These are phyloP conservation scores for Glyphotaelius pellucidus DNA, from an alignment of 2,888 invertebrate species.

Conservation along the genomic window DNA sequence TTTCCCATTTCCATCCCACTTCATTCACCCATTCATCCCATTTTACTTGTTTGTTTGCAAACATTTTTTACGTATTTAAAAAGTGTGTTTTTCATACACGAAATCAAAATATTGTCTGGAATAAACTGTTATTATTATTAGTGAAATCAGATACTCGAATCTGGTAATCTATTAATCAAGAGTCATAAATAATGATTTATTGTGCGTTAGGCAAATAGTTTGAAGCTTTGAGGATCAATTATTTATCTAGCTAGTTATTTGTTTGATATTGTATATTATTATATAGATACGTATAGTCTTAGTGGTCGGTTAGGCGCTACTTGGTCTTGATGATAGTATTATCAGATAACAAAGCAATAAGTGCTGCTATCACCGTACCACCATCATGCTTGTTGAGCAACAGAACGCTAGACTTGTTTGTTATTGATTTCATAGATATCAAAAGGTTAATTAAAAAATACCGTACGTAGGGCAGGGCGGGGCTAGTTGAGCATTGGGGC, in stretches of 20 bases:
- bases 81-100: too few relatives aligned
- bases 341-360: slow-evolving; percentile 34
- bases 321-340: slow-evolving; percentile 12
- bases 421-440: slow-evolving; percentile 35
- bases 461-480: neutral
- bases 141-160: too few relatives aligned
- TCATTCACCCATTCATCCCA: too few relatives aligned
- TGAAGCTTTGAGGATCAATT: neutral
- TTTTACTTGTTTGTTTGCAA: too few relatives aligned
- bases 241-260: neutral
- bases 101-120: too few relatives aligned
- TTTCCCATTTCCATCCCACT: too few relatives aligned
- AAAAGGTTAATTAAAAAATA: neutral
- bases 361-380: neutral
- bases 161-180: too few relatives aligned
- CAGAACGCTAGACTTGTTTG: slow-evolving; percentile 8
- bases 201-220: neutral
- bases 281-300: neutral
- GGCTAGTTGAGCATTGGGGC: too few relatives aligned
- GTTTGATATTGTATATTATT: neutral
- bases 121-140: too few relatives aligned
- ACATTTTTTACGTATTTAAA: too few relatives aligned
- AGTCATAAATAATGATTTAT: too few relatives aligned
- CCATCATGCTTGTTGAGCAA: slow-evolving; percentile 23
- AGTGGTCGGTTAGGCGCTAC: slow-evolving; percentile 17